phyloP scores from a whole-genome alignment of 2,113 vertebrate species.

The Cyprinus carpio region DNA sequence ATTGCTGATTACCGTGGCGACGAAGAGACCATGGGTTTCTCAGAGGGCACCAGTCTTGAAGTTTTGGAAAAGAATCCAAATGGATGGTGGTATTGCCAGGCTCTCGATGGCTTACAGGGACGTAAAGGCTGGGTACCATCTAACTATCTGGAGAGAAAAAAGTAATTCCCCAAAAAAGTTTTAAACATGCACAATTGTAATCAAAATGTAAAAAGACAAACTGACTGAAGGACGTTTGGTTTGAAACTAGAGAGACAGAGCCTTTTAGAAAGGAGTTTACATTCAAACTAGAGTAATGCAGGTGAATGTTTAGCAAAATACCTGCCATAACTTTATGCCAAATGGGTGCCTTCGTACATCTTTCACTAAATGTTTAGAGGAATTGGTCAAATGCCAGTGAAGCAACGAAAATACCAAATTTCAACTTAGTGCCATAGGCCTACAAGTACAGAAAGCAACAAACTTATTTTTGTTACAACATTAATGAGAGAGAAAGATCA shows the following conservation, averaged over 20 bases:
- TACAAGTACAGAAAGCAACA: constrained; percentile 62
- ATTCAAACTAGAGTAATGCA: constrained; percentile 62
- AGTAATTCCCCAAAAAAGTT: constrained; percentile 71
- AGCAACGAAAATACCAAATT: constrained; percentile 66
- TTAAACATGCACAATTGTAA: constrained; percentile 60
- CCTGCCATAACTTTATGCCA: constrained; percentile 69
- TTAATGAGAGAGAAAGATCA: constrained; percentile 33
- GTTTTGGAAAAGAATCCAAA: constrained; percentile 97
- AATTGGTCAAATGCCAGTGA: constrained; percentile 65
- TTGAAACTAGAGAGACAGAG: constrained; percentile 56
- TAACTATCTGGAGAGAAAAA: constrained; percentile 98
- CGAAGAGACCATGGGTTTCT: constrained; percentile 95
- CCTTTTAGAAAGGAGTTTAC: constrained; percentile 66
- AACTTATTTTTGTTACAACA: constrained; percentile 59
- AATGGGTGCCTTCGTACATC: constrained; percentile 79
- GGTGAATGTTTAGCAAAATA: constrained; percentile 63
- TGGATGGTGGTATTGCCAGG: constrained; percentile 99
- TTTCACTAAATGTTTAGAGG: constrained; percentile 66
- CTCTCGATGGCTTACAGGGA: constrained; percentile 88
- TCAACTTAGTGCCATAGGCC: constrained; percentile 75
- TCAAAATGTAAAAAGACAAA: constrained; percentile 57
- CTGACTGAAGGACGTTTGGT: constrained; percentile 50
- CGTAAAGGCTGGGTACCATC: constrained; percentile 99
- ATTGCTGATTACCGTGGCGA: constrained; percentile 97
- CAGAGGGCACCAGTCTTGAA: constrained; percentile 94